Conservation (phyloP, 2,113 vertebrate species). For the Chlamydotis undulata region DNA sequence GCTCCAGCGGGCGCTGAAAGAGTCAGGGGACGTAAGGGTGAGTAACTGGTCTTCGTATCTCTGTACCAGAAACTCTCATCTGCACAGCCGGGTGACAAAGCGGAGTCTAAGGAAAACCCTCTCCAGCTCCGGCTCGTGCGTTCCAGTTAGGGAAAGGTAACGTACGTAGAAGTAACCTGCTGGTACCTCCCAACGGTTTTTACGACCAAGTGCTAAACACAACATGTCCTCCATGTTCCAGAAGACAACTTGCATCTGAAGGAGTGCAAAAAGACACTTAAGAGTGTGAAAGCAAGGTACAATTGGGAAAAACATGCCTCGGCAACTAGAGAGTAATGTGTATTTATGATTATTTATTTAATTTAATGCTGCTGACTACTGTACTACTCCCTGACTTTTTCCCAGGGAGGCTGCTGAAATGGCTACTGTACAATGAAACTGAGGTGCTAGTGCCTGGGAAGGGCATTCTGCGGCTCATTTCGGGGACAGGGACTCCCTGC, state of each 20-base stretch:
- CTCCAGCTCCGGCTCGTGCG: rapidly evolving
- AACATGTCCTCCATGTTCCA: rapidly evolving
- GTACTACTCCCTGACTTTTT: constrained; percentile 24
- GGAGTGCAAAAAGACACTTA: not conserved
- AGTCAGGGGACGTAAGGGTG: not conserved
- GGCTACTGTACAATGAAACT: not conserved
- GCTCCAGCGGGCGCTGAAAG: not conserved
- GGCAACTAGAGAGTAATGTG: not conserved
- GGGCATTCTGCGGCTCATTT: not conserved
- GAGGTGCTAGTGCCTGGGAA: constrained; percentile 25
- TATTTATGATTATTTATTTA: constrained; percentile 53
- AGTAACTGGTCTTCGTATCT: not conserved
- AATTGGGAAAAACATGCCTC: not conserved
- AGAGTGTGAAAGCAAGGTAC: not conserved
- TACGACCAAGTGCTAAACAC: not conserved
- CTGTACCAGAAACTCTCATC: not conserved
- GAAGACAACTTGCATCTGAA: rapidly evolving
- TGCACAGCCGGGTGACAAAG: not conserved
- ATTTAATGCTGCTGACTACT: constrained; percentile 59
- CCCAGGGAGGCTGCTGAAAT: constrained; percentile 30
- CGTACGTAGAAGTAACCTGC: rapidly evolving
- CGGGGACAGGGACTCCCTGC: not conserved
- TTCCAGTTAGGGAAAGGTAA: not conserved
- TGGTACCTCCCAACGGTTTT: not conserved
- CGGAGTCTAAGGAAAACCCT: not conserved